Percentiles rank a stretch among this genome's conserved stretches.
Conservation (phyloP, 2,797 vertebrate species). For the Cirrhinus mrigala region DNA sequence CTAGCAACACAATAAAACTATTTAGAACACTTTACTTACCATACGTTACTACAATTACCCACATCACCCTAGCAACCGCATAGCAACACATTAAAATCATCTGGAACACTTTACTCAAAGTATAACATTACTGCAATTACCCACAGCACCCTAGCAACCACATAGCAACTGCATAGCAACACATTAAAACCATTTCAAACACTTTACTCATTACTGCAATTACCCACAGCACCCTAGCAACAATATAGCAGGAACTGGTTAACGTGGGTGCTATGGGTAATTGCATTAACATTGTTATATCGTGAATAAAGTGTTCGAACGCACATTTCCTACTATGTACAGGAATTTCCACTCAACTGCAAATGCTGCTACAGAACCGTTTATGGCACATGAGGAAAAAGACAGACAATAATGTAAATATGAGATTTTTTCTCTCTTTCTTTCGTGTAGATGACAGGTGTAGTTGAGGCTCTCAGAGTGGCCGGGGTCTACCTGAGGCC, state of each 20-base stretch:
- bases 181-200: not conserved
- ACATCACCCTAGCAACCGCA: not conserved
- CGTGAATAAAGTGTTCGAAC: not conserved
- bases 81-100: too few species aligned
- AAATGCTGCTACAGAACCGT: not conserved
- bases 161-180: not conserved
- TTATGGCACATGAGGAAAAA: not conserved
- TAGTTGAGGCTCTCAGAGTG: constrained; percentile 44
- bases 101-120: too few species aligned
- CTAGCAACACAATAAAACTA: too few species aligned
- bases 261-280: not conserved
- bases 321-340: not conserved
- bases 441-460: constrained; percentile 30
- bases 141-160: not conserved
- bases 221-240: not conserved
- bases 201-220: not conserved
- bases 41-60: too few species aligned
- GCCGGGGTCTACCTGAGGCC: constrained; percentile 32
- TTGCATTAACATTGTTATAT: not conserved
- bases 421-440: constrained; percentile 24
- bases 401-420: constrained; percentile 49
- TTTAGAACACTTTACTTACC: too few species aligned
- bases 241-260: not conserved
- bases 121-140: too few species aligned
- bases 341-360: not conserved